A percentile compares a stretch with the other conserved stretches of the same genome.
Conservation (phyloP, 2,888 invertebrate species). For the Halictus quadricinctus region DNA sequence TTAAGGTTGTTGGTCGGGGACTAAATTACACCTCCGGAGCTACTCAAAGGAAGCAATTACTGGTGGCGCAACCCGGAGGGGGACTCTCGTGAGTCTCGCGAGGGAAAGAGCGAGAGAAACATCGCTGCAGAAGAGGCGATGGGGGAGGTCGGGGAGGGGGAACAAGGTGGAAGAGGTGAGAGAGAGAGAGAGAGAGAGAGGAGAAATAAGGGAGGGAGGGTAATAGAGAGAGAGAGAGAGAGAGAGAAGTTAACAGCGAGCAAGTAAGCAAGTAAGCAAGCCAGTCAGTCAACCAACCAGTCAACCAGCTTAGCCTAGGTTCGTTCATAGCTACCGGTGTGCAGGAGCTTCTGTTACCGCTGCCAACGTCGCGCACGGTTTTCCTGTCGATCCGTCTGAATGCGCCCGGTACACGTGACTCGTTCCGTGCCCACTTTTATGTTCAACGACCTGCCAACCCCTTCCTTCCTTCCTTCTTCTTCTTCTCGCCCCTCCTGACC, state of each 20-base stretch:
- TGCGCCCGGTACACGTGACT: slow-evolving; percentile 66
- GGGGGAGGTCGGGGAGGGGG: slow-evolving; percentile 6
- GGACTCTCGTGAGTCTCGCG: slow-evolving; percentile 70
- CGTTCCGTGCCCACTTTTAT: slow-evolving; percentile 69
- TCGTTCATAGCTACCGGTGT: slow-evolving; percentile 44
- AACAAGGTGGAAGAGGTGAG: slow-evolving; percentile 20
- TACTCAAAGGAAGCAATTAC: slow-evolving; percentile 84
- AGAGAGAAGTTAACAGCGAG: slow-evolving; percentile 46
- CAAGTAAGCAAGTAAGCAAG: slow-evolving; percentile 42
- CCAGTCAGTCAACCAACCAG: slow-evolving; percentile 41
- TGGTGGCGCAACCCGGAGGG: slow-evolving; percentile 80
- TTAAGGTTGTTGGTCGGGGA: slow-evolving; percentile 83
- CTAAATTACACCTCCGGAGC: slow-evolving; percentile 83
- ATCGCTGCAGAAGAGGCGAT: slow-evolving; percentile 31
- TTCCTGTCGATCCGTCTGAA: slow-evolving; percentile 70
- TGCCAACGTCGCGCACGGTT: slow-evolving; percentile 59
- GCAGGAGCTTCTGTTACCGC: slow-evolving; percentile 60
- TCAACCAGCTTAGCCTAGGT: slow-evolving; percentile 43
- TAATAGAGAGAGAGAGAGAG: slow-evolving; percentile 5
- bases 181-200: slow-evolving; percentile 23
- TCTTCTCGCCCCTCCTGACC: slow-evolving; percentile 58
- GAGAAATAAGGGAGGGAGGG: background rate
- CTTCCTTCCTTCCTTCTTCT: slow-evolving; percentile 23
- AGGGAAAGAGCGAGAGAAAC: slow-evolving; percentile 51
- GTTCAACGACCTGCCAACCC: slow-evolving; percentile 66